Conservation (phyloP, 2,888 invertebrate species). For the Perizoma flavofasciatum region DNA sequence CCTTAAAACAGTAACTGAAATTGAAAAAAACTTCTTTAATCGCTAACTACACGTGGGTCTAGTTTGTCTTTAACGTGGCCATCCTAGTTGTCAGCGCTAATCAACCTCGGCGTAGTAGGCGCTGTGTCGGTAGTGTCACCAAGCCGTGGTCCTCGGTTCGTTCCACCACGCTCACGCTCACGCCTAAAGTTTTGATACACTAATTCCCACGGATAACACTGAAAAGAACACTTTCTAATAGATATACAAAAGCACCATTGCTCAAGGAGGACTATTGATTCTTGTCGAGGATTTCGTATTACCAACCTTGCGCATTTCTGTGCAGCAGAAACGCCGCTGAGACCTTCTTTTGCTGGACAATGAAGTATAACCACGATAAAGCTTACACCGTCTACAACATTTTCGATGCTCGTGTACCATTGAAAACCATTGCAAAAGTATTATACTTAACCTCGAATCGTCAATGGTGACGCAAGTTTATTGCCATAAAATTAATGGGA, state of each 20-base stretch:
- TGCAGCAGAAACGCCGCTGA: background rate
- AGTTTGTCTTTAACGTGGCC: conserved; percentile 41
- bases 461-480: too few relatives aligned
- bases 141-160: conserved; percentile 68
- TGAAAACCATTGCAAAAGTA: too few relatives aligned
- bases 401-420: too few relatives aligned
- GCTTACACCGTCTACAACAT: too few relatives aligned
- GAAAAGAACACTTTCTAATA: conserved; percentile 30
- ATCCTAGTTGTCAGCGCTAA: conserved; percentile 46
- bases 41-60: too few relatives aligned
- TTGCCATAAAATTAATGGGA: conserved; percentile 15
- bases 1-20: too few relatives aligned
- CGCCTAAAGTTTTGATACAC: conserved; percentile 43
- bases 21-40: too few relatives aligned
- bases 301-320: too few relatives aligned
- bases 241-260: conserved; percentile 3
- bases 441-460: too few relatives aligned
- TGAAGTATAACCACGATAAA: too few relatives aligned
- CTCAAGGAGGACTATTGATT: background rate
- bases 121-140: conserved; percentile 64
- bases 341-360: background rate
- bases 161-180: conserved; percentile 63
- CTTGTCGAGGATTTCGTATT: background rate
- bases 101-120: conserved; percentile 70
- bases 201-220: conserved; percentile 52